These are phyloP conservation scores for Psittacula cyanocephala DNA, from an alignment of 2,113 vertebrate genomes.

Conservation along the genomic window DNA sequence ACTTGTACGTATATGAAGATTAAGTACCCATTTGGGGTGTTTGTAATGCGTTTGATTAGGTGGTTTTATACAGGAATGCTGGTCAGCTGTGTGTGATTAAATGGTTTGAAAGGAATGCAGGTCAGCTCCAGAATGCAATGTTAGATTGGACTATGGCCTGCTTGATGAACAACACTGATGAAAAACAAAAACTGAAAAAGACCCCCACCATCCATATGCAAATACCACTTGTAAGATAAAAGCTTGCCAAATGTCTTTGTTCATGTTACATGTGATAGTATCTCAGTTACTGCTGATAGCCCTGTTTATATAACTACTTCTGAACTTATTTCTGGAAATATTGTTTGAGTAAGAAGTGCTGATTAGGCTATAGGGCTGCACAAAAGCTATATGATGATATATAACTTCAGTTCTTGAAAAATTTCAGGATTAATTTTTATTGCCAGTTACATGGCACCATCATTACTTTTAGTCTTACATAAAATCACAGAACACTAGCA, in stretches of 20 bases:
- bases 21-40: constrained; percentile 63
- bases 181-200: background rate
- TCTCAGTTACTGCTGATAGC: background rate
- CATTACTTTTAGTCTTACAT: background rate
- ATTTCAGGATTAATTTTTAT: background rate
- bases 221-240: constrained; percentile 12
- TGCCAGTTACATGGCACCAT: background rate
- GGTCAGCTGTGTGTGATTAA: constrained; percentile 72
- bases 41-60: constrained; percentile 62
- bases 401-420: background rate
- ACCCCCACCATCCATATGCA: background rate
- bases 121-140: constrained; percentile 46
- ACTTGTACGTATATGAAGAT: constrained; percentile 54
- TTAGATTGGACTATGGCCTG: background rate
- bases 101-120: constrained; percentile 66
- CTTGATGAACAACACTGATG: background rate
- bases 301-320: background rate
- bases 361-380: background rate
- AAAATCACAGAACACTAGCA: background rate
- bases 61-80: constrained; percentile 66
- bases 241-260: background rate
- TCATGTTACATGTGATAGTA: background rate
- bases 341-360: background rate
- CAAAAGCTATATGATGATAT: background rate
- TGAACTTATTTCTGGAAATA: background rate